phyloP scores from a whole-genome alignment of 2,888 invertebrate species.

The Platycheirus rosarum region DNA sequence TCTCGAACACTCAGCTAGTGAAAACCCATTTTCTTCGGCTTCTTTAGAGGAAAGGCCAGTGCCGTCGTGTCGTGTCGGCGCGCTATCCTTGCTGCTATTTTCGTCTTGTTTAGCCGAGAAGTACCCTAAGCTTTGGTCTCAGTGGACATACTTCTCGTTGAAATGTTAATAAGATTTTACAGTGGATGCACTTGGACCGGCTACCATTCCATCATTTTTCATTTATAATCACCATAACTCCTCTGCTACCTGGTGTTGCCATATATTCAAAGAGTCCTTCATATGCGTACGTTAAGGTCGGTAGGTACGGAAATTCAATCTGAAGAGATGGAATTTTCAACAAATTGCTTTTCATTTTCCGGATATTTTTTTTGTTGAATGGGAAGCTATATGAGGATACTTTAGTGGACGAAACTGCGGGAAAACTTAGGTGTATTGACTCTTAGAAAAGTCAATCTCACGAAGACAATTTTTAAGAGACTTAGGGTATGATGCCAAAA shows the following conservation, averaged over 20 bases:
- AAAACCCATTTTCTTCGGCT: conserved; percentile 2
- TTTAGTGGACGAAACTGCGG: neutral
- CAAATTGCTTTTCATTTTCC: conserved; percentile 33
- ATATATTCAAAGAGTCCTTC: neutral
- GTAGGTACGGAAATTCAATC: conserved; percentile 5
- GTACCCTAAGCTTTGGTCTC: conserved; percentile 22
- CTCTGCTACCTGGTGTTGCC: neutral
- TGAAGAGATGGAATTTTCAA: conserved; percentile 24
- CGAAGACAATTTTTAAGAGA: conserved; percentile 5
- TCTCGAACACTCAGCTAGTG: conserved; percentile 47
- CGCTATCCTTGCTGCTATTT: neutral
- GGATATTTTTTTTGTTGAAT: conserved; percentile 1
- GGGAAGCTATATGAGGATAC: neutral
- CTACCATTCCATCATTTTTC: conserved; percentile 29
- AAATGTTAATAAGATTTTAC: conserved; percentile 59
- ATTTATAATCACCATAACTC: conserved; percentile 23
- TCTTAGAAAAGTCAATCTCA: conserved; percentile 9
- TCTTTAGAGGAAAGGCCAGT: neutral
- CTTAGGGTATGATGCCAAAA: too few relatives aligned
- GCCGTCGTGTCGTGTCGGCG: neutral
- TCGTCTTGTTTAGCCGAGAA: conserved; percentile 9
- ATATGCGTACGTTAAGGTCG: conserved; percentile 12
- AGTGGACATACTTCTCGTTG: conserved; percentile 29
- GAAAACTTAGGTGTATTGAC: neutral
- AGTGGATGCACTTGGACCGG: conserved; percentile 43